phyloP scores from a whole-genome alignment of 2,113 vertebrate species.

The Heloderma charlesbogerti region DNA sequence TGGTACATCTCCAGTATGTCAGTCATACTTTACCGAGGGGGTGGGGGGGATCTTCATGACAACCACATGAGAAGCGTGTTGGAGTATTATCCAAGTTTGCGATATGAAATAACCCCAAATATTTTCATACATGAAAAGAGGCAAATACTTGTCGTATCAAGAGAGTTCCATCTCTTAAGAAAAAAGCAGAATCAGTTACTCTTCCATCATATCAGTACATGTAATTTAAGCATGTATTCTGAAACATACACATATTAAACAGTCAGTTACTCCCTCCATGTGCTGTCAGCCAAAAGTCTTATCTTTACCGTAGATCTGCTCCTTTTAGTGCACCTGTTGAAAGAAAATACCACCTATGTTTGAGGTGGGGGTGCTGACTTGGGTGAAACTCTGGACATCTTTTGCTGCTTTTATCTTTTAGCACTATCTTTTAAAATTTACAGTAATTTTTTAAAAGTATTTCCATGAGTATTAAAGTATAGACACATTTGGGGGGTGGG shows the following conservation, averaged over 20 bases:
- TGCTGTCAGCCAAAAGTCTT: neutral
- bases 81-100: too few relatives aligned
- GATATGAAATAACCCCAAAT: neutral
- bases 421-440: too few relatives aligned
- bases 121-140: neutral
- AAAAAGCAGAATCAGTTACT: neutral
- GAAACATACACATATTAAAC: neutral
- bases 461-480: slow-evolving; percentile 82
- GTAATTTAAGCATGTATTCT: neutral
- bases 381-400: too few relatives aligned
- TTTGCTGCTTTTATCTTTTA: too few relatives aligned
- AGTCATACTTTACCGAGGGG: neutral
- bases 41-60: too few relatives aligned
- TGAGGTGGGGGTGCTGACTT: too few relatives aligned
- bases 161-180: neutral
- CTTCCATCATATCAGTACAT: neutral
- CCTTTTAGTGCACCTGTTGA: neutral
- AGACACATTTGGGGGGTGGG: slow-evolving; percentile 64
- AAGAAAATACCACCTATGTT: neutral
- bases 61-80: too few relatives aligned
- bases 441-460: slow-evolving; percentile 77
- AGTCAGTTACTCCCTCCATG: neutral
- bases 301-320: too few relatives aligned
- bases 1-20: neutral
- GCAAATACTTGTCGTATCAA: neutral